A percentile compares a stretch with the other conserved stretches of the same genome.
Evolutionary conservation across 2,888 invertebrate genomes (phyloP).

Genomic region (Nezara viridula): DNA sequence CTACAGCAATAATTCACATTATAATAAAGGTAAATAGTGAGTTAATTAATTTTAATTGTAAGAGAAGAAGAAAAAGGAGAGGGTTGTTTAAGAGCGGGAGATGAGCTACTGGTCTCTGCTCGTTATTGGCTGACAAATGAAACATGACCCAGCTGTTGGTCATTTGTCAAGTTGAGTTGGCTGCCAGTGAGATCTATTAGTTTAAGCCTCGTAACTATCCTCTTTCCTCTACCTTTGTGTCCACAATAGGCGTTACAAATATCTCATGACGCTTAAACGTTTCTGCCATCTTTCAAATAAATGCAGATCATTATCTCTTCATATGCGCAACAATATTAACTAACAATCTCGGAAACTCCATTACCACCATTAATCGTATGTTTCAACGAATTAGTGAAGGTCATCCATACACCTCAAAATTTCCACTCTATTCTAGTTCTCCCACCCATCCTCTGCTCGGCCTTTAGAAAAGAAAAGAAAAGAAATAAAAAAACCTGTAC

Average conservation of each 20-base stretch:
- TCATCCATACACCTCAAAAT: too few relatives aligned
- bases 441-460: too few relatives aligned
- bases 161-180: not conserved
- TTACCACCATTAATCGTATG: too few relatives aligned
- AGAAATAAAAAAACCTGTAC: too few relatives aligned
- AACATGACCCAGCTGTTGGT: constrained; percentile 10
- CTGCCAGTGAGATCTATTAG: not conserved
- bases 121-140: constrained; percentile 18
- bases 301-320: too few relatives aligned
- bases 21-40: not conserved
- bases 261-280: not conserved
- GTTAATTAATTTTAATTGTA: not conserved
- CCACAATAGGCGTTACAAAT: not conserved
- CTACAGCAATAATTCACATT: not conserved
- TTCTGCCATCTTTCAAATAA: too few relatives aligned
- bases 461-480: too few relatives aligned
- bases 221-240: not conserved
- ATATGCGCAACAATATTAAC: too few relatives aligned
- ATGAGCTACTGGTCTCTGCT: constrained; percentile 27
- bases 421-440: too few relatives aligned
- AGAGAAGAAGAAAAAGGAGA: not conserved
- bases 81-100: not conserved
- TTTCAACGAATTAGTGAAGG: too few relatives aligned
- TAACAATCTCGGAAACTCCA: too few relatives aligned
- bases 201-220: not conserved